These are phyloP conservation scores for Mactra quadrangularis DNA, from an alignment of 1,140 invertebrate species.

Conservation along the genomic window DNA sequence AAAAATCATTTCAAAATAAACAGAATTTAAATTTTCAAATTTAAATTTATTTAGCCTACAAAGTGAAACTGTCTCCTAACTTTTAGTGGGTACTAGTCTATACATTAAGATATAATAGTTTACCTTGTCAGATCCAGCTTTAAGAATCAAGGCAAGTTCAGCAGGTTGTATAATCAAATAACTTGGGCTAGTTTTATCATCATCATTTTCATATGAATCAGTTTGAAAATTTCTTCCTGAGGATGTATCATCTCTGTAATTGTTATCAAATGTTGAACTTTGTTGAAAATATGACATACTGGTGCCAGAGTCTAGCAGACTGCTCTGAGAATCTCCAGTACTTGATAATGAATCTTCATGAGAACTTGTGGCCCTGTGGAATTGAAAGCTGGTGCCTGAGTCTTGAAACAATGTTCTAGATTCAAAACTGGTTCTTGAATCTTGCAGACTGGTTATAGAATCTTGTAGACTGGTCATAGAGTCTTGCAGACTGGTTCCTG, in stretches of 20 bases:
- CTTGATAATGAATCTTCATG: too few relatives aligned
- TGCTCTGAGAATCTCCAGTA: background rate
- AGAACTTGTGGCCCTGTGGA: too few relatives aligned
- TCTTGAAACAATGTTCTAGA: background rate
- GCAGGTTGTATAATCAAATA: conserved; percentile 37
- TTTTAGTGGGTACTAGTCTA: background rate
- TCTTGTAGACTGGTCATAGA: background rate
- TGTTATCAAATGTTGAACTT: conserved; percentile 13
- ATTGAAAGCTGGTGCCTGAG: too few relatives aligned
- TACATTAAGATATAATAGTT: background rate
- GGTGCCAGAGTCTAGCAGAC: background rate
- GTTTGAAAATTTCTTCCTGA: background rate
- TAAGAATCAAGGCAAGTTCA: conserved; percentile 67
- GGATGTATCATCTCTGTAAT: background rate
- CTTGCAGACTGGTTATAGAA: background rate
- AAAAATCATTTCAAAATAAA: background rate
- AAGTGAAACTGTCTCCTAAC: too few relatives aligned
- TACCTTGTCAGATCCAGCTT: conserved; percentile 71
- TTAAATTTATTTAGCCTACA: background rate
- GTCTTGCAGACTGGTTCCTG: background rate
- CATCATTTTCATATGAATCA: background rate
- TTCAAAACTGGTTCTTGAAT: background rate
- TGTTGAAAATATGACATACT: background rate
- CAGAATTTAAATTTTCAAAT: background rate
- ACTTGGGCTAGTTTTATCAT: background rate